phyloP scores from a whole-genome alignment of 2,888 invertebrate species.

The Amorpha juglandis region DNA sequence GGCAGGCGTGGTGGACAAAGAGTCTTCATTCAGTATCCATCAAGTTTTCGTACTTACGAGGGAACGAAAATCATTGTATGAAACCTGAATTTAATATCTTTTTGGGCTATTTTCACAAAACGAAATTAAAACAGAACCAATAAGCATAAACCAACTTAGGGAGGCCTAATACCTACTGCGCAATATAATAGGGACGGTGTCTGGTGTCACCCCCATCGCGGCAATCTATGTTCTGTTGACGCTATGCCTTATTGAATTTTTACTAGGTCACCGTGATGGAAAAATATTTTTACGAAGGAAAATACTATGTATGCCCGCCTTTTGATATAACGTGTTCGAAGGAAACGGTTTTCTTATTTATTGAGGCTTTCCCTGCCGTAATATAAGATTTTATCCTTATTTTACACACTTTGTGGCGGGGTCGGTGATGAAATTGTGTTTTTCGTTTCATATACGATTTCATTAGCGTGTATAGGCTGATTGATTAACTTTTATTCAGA shows the following conservation, averaged over 20 bases:
- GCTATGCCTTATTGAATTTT: slow-evolving; percentile 20
- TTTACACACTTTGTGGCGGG: slow-evolving; percentile 20
- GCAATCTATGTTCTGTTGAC: slow-evolving; percentile 18
- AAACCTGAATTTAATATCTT: too few species aligned
- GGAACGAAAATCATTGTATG: too few species aligned
- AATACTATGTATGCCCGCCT: slow-evolving; percentile 8
- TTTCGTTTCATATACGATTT: slow-evolving; percentile 2
- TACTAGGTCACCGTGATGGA: slow-evolving; percentile 24
- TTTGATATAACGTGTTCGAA: slow-evolving; percentile 19
- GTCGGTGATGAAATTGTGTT: slow-evolving; percentile 10
- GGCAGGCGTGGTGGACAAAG: too few species aligned
- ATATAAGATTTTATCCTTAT: slow-evolving; percentile 23
- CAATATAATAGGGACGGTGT: background rate
- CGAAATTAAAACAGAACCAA: background rate
- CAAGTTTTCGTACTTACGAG: background rate
- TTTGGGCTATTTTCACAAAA: too few species aligned
- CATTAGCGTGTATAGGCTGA: background rate
- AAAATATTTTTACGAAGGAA: slow-evolving; percentile 25
- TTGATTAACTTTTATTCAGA: background rate
- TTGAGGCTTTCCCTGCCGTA: slow-evolving; percentile 12
- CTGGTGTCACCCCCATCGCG: background rate
- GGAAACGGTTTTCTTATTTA: slow-evolving; percentile 23
- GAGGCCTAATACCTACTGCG: background rate
- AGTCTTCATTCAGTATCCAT: too few species aligned
- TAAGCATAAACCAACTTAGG: background rate